Conservation (phyloP, 2,888 invertebrate species). For the Anagyrus pseudococci region DNA sequence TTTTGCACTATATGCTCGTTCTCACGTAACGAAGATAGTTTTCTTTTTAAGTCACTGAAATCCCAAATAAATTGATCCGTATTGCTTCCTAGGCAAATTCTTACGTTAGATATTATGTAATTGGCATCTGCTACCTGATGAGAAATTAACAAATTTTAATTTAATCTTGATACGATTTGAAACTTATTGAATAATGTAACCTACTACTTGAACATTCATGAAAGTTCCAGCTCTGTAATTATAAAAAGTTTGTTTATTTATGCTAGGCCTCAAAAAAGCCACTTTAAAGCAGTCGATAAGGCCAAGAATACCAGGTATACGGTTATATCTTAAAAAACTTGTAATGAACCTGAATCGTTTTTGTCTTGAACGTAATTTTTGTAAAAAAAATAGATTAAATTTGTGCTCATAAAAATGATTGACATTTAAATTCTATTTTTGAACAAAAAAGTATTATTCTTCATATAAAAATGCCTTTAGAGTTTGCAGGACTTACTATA, state of each 20-base stretch:
- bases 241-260: constrained; percentile 2
- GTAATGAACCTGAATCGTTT: too few species aligned
- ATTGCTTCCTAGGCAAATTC: constrained; percentile 11
- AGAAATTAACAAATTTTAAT: not conserved
- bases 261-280: not conserved
- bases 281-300: constrained; percentile 9
- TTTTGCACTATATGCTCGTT: not conserved
- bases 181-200: not conserved
- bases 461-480: too few species aligned
- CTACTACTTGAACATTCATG: not conserved
- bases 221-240: not conserved
- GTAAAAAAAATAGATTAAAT: too few species aligned
- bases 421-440: too few species aligned
- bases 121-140: not conserved
- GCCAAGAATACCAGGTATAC: constrained; percentile 1
- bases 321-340: not conserved
- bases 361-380: too few species aligned
- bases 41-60: not conserved
- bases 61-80: constrained; percentile 8
- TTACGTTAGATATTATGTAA: not conserved
- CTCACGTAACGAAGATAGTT: not conserved
- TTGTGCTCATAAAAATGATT: too few species aligned
- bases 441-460: too few species aligned
- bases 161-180: not conserved
- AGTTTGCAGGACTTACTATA: too few species aligned